Evolutionary conservation across 2,113 vertebrate genomes (phyloP), one percentile per base, ranked within the genome.

Genomic region (Dermatemys mawii): DNA sequence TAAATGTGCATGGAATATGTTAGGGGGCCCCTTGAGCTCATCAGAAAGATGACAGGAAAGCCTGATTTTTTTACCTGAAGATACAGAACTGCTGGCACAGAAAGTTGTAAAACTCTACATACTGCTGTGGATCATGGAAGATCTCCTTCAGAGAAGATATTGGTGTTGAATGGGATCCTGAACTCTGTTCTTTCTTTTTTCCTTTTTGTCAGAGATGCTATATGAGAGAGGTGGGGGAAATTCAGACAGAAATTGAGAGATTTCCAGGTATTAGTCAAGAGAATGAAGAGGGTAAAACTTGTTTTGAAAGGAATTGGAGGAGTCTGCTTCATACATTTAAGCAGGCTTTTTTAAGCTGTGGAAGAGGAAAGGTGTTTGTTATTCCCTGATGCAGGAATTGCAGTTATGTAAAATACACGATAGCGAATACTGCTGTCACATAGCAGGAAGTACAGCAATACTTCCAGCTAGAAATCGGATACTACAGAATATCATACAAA

Each of bases 1-100:
- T 41, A 53, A 79, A 48, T 1, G 0, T 27, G 3, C 21, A 3
- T 38, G 1, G 0, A 55, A 6, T 1, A 2, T 2, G 89, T 82
- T 79, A 51, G 57, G 48, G 46, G 1, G 29, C n/a, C 38, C n/a
- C 32, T 80, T 80, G n/a, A 63, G n/a, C 3, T 90, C 14, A 70
- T 13, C 0, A 0, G 26, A 19, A 38, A 41, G 1, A 16, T 2
- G 1, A 4, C 24, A 81, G 13, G 48, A 0, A 3, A 81, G 54
- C 38, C 84, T 81, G 48, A 27, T 50, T n/a, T 78, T 78, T 48
- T 70, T 55, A 29, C 41, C 84, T 55, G 55, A 53, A 88, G 57
- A 81, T 86, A 6, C 57, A 8, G 48, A 94, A n/a, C 26, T 9
- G 1, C 14, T 79, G 35, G 2, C 85, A 51, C 53, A 73, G 54